Evolutionary conservation across 2,888 invertebrate genomes (phyloP).

Genomic region (Pristionchus maxplancki): DNA sequence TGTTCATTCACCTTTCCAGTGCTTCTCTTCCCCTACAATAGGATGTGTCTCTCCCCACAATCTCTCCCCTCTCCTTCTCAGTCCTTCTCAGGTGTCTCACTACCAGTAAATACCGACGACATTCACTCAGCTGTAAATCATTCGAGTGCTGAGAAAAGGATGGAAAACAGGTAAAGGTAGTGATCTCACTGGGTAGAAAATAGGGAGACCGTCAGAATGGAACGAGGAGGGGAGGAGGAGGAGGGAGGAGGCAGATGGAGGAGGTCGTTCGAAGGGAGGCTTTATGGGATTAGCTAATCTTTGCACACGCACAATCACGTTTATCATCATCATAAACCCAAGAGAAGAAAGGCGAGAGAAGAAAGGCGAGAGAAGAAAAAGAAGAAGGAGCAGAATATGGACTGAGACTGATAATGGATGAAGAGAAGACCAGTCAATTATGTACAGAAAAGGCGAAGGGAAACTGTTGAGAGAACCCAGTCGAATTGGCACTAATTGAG

Average conservation of each 20-base stretch:
- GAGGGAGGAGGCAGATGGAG: neutral
- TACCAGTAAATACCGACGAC: conserved; percentile 8
- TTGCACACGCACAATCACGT: neutral
- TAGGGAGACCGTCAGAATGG: neutral
- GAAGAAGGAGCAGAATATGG: neutral
- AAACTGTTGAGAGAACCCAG: neutral
- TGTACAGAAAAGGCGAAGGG: neutral
- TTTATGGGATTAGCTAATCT: conserved; percentile 21
- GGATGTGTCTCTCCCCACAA: neutral
- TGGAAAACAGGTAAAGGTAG: neutral
- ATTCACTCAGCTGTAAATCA: conserved; percentile 31
- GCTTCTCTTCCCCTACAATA: neutral
- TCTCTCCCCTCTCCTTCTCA: neutral
- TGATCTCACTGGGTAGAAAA: neutral
- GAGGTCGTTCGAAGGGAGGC: neutral
- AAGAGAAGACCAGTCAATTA: neutral
- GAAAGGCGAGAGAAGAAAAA: neutral
- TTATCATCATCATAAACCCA: conserved; percentile 37
- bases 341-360: neutral
- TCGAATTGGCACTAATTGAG: conserved; percentile 3
- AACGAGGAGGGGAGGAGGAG: neutral
- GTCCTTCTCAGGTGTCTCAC: neutral
- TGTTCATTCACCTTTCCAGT: neutral
- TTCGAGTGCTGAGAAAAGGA: conserved; percentile 12
- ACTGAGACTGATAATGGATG: neutral